Base-by-base conservation (phyloP, 2,888 invertebrate genomes). In the Suillia variegata region DNA sequence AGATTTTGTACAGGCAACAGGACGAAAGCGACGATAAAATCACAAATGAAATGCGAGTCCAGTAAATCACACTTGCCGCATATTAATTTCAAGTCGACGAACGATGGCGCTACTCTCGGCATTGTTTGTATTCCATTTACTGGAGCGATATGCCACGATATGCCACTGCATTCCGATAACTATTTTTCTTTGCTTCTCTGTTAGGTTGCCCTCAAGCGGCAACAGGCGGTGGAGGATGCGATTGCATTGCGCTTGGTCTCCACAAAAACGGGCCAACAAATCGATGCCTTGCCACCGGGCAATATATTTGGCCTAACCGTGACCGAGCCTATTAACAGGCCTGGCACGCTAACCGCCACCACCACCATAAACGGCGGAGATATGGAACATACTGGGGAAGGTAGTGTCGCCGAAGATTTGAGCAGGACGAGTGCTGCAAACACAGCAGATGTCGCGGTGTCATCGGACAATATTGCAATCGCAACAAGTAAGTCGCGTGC, bases 171-270 rank as follows among this genome's bases (percentile, higher is more conserved):
- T 24, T 21, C 47, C 20, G 33, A 33, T 33, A 13, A 13, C 21
- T 50, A 5, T 42, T 45, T 54, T 17, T 54, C 22, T 54, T 42
- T 34, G 2, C 61, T 31, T 51, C 47, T 42, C 10, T 62, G 50
- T 56, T 52, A 95, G 94, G 96, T 98, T 21, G 97, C 98, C 2
- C 81, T 98, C 58, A 98, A 98, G 83, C 85, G 98, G 13, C 96
- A 97, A 80, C 97, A 98, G 84, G 97, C 97, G 0, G 96, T 96
- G 0, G 97, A 98, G 84, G 97, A 98, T 79, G 96, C 96, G 57
- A 96, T 97, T 67, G 97, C 97, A 0, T 83, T 97, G 59, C 94
- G 96, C 55, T 85, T 98, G 73, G 91, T 96, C 17, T 91, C 94
- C n/a, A 89, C 89, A 31, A 90, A 91, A 68, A 90, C 89, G 3